These are phyloP conservation scores for Leptopilina myrica DNA, from an alignment of 2,888 invertebrate genomes.

Conservation along the genomic window DNA sequence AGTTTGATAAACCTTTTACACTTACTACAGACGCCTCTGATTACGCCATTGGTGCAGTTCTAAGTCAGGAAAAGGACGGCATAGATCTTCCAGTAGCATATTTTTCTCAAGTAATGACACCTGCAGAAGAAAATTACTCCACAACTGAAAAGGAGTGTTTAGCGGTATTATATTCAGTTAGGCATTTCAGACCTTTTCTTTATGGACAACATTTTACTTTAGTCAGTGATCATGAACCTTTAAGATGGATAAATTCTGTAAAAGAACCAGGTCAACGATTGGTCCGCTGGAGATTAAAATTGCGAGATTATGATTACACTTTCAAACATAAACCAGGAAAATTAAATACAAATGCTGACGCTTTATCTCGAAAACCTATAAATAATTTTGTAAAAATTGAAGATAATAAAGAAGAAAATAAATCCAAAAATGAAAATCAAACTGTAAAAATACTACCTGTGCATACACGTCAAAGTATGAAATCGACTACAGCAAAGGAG, in stretches of 20 bases:
- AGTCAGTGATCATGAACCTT: slow-evolving; percentile 36
- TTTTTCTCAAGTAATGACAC: slow-evolving; percentile 28
- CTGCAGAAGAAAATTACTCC: slow-evolving; percentile 42
- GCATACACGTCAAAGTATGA: background rate
- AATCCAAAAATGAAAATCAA: background rate
- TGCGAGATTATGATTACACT: slow-evolving; percentile 42
- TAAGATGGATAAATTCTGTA: background rate
- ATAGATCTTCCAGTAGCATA: slow-evolving; percentile 41
- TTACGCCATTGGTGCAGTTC: slow-evolving; percentile 36
- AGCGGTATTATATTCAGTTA: slow-evolving; percentile 19
- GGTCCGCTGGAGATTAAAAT: slow-evolving; percentile 42
- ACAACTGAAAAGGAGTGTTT: slow-evolving; percentile 44
- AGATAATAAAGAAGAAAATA: background rate
- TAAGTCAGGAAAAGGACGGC: slow-evolving; percentile 36
- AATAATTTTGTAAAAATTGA: background rate
- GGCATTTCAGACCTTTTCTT: slow-evolving; percentile 44
- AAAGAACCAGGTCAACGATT: background rate
- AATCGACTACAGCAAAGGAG: background rate
- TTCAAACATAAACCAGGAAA: slow-evolving; percentile 49
- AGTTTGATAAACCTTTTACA: slow-evolving; percentile 41
- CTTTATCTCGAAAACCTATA: slow-evolving; percentile 48
- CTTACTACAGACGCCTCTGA: slow-evolving; percentile 45
- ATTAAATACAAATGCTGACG: slow-evolving; percentile 48
- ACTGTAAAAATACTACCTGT: background rate
- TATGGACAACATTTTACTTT: slow-evolving; percentile 43